Base-by-base conservation (phyloP, 2,888 invertebrate genomes). In the Eledona agricola region DNA sequence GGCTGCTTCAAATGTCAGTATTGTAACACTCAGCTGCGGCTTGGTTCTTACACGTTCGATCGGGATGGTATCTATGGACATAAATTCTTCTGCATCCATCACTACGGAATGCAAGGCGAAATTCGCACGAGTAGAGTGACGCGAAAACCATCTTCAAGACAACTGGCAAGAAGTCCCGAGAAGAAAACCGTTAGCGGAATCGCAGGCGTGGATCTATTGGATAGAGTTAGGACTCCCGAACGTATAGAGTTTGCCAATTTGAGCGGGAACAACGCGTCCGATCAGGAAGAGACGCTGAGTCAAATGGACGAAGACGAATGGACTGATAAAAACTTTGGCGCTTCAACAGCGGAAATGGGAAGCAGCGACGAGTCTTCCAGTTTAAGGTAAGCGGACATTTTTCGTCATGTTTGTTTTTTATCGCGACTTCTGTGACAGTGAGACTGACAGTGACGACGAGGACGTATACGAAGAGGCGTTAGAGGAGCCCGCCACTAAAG, bases 241-340 rank as follows among this genome's bases (percentile, higher is more conserved):
- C 79, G 90, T 66, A 86, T 89, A 56, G 90, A 90, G 76, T 90
- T 90, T 75, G 86, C 89, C 68, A 89, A 89, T 75, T 76, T 86
- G 6, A 85, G 85, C 13, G 80, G 80, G 42, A 72, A 71, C 4
- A 72, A 75, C 38, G 66, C 70, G 42, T 80, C 83, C 1, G 86
- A 86, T 64, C 78, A 80, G n/a, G 83, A 84, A 62, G 83, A 86
- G 62, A 80, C 82, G 1, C 79, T 82, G 12, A 85, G 85, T 75
- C 91, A 92, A 76, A 92, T 94, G 76, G 94, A 94, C 71, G 96
- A 96, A 73, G 95, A 96, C 71, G 95, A 96, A 73, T 95, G 96
- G 91, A 95, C 94, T 0, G 93, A 94, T 65, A 83, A 93, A 62
- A 96, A 96, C 79, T 93, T 93, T 74, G 86, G 92, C 25, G 90